Evolutionary conservation across 2,113 vertebrate species (phyloP).

Genomic region (Cyrtonyx montezumae): DNA sequence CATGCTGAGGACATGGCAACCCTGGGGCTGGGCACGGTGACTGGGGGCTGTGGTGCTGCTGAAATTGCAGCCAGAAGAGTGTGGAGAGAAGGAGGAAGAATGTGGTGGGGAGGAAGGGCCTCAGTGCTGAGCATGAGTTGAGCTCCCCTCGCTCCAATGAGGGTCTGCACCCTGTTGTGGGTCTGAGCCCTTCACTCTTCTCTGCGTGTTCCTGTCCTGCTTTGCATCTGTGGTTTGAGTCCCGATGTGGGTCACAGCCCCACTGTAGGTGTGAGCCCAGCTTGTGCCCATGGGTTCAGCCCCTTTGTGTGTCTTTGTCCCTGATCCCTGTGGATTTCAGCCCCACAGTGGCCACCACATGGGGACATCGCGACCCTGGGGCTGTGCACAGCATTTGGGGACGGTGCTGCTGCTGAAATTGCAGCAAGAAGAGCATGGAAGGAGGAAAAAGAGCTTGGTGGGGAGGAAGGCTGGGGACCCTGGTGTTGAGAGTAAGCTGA

Average conservation of each 20-base stretch:
- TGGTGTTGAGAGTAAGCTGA: rapidly evolving
- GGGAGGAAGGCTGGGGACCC: background rate
- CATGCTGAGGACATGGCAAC: background rate
- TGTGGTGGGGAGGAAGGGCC: background rate
- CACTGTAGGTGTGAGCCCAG: background rate
- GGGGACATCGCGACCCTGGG: rapidly evolving
- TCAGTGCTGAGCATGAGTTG: rapidly evolving
- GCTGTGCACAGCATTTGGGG: background rate
- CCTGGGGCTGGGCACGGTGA: rapidly evolving
- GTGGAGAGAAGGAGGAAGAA: background rate
- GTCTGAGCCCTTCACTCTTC: background rate
- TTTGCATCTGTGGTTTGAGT: background rate
- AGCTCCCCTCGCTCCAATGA: background rate
- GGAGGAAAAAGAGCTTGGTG: background rate
- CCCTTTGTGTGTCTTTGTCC: rapidly evolving
- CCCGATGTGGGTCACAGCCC: background rate
- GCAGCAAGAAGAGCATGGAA: background rate
- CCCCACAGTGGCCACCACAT: rapidly evolving
- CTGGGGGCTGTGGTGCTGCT: background rate
- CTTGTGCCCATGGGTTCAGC: background rate
- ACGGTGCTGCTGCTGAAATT: background rate
- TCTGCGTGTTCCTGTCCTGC: background rate
- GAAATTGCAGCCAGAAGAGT: background rate
- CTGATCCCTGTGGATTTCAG: background rate
- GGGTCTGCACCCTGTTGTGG: no score